These are phyloP conservation scores for Nomada fabriciana DNA, from an alignment of 2,888 invertebrate species.

Conservation along the genomic window DNA sequence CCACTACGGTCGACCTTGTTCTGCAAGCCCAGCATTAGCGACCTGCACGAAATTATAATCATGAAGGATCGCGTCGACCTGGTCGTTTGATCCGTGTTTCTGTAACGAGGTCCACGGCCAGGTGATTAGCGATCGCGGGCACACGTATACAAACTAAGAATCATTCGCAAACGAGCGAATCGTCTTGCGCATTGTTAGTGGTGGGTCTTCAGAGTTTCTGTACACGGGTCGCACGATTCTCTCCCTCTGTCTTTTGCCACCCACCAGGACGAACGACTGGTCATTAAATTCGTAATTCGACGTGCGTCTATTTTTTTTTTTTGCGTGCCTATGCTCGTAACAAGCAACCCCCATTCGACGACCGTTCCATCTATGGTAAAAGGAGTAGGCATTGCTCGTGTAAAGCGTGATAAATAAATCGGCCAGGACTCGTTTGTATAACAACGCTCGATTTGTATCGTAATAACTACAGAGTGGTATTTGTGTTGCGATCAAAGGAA, in stretches of 20 bases:
- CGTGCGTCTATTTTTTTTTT: constrained; percentile 46
- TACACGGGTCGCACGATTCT: constrained; percentile 43
- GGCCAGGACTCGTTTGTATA: constrained; percentile 51
- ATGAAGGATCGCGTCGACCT: constrained; percentile 21
- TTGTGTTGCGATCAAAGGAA: constrained; percentile 60
- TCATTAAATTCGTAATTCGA: constrained; percentile 55
- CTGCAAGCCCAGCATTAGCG: constrained; percentile 17
- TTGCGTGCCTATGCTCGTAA: not conserved
- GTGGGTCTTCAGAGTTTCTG: constrained; percentile 45
- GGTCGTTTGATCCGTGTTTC: constrained; percentile 47
- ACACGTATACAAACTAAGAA: constrained; percentile 10
- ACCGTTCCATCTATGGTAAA: not conserved
- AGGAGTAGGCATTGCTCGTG: constrained; percentile 1
- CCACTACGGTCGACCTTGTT: constrained; percentile 5
- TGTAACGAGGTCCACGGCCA: constrained; percentile 47
- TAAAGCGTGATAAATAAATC: constrained; percentile 55
- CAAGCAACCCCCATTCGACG: not conserved
- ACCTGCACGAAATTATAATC: constrained; percentile 41
- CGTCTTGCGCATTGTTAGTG: constrained; percentile 38
- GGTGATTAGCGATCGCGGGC: constrained; percentile 51
- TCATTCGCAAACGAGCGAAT: constrained; percentile 27
- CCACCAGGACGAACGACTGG: constrained; percentile 54
- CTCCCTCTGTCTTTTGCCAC: constrained; percentile 50
- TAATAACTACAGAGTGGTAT: constrained; percentile 58
- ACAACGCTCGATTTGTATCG: constrained; percentile 62